Evolutionary conservation across 1,140 invertebrate species (phyloP).

Genomic region (Kradibia gibbosae): DNA sequence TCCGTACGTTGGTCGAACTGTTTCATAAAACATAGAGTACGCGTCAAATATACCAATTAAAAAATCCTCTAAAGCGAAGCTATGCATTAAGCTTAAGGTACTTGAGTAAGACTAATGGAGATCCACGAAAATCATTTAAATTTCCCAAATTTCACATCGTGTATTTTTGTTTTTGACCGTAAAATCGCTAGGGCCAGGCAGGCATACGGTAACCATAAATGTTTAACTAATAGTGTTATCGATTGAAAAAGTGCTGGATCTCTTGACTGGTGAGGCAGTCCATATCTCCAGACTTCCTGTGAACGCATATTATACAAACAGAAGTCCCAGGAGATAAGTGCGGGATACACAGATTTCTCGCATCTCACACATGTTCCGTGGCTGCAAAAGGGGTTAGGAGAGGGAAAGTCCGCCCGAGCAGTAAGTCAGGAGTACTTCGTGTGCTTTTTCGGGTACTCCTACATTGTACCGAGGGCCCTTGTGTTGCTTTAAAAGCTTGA

Average conservation of each 20-base stretch:
- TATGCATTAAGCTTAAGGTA: too few species aligned
- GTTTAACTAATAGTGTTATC: neutral
- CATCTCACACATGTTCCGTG: neutral
- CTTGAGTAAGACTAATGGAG: too few species aligned
- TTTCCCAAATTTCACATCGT: too few species aligned
- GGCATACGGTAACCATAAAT: neutral
- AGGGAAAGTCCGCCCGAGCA: neutral
- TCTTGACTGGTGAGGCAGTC: neutral
- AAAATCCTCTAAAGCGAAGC: too few species aligned
- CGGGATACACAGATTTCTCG: neutral
- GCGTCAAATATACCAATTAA: too few species aligned
- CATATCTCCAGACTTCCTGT: slow-evolving; percentile 22
- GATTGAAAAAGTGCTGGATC: neutral
- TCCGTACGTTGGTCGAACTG: too few species aligned
- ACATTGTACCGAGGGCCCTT: neutral
- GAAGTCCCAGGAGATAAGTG: neutral
- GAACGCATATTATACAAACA: slow-evolving; percentile 27
- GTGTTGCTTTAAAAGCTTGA: neutral
- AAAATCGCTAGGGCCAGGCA: too few species aligned
- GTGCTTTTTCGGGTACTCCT: neutral
- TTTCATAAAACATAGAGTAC: too few species aligned
- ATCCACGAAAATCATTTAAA: too few species aligned
- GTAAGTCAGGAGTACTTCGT: neutral
- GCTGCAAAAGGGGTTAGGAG: slow-evolving; percentile 1
- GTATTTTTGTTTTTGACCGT: too few species aligned